Percentiles rank a stretch among this genome's conserved stretches.
Conservation (phyloP, 35 echinoderm and acorn worm species). For the Apostichopus parvimensis region DNA sequence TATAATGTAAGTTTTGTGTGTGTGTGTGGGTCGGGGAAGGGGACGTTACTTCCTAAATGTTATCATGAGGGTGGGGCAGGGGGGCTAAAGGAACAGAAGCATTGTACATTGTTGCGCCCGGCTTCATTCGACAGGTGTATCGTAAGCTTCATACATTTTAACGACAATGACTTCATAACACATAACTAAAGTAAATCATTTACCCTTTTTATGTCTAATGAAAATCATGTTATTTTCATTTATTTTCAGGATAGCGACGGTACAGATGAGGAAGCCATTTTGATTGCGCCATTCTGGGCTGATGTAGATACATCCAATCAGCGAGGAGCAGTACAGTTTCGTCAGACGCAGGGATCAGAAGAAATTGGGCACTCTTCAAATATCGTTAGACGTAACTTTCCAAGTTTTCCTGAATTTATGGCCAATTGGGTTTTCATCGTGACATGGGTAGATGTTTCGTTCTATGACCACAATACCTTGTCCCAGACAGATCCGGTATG, state of each 20-base stretch:
- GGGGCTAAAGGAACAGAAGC: too few species aligned
- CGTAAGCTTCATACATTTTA: too few species aligned
- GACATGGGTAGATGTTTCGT: slow-evolving; percentile 46
- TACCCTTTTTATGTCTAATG: not conserved
- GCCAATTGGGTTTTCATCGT: slow-evolving; percentile 45
- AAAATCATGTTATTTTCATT: not conserved
- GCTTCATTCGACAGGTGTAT: too few species aligned
- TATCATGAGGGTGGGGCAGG: too few species aligned
- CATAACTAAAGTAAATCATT: not conserved
- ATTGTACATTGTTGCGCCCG: too few species aligned
- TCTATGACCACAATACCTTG: not conserved
- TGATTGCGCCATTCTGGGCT: slow-evolving; percentile 63
- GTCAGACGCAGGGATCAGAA: not conserved
- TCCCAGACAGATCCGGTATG: slow-evolving; percentile 11
- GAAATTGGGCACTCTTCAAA: not conserved
- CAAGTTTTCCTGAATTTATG: not conserved
- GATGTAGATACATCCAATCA: slow-evolving; percentile 41
- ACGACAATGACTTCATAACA: too few species aligned
- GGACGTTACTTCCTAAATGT: too few species aligned
- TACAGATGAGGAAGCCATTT: not conserved
- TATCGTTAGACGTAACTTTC: not conserved
- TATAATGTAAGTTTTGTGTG: too few species aligned
- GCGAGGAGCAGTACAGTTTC: slow-evolving; percentile 16
- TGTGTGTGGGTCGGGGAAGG: too few species aligned
- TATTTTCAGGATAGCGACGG: not conserved